A percentile compares a stretch with the other conserved stretches of the same genome.
Conservation (phyloP, 1,140 invertebrate species). For the Drosophila obscura region DNA sequence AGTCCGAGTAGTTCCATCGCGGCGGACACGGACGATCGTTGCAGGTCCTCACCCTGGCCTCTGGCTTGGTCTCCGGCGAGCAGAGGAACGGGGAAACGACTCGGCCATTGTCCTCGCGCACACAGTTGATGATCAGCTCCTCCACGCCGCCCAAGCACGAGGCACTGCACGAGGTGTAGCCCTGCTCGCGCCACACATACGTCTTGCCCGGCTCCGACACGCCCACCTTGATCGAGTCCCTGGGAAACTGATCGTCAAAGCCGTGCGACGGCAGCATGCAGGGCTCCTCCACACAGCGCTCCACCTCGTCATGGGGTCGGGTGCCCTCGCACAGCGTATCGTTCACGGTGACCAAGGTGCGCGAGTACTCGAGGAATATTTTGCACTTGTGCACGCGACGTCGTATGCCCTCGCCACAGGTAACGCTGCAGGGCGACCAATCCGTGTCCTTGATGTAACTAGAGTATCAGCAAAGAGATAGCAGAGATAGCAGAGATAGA, state of each 20-base stretch:
- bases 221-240: constrained; percentile 85
- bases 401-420: constrained; percentile 94
- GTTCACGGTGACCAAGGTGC: constrained; percentile 92
- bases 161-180: constrained; percentile 95
- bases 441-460: constrained; percentile 87
- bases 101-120: constrained; percentile 93
- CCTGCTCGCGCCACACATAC: constrained; percentile 93
- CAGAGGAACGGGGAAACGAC: constrained; percentile 94
- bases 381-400: constrained; percentile 94
- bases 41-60: constrained; percentile 94
- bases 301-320: constrained; percentile 91
- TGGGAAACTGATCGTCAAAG: constrained; percentile 87
- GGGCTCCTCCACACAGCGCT: constrained; percentile 90
- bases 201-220: constrained; percentile 87
- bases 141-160: constrained; percentile 96
- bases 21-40: constrained; percentile 96
- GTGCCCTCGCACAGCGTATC: constrained; percentile 94
- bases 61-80: constrained; percentile 91
- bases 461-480: background rate
- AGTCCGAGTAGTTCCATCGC: constrained; percentile 94
- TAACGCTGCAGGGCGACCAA: constrained; percentile 95
- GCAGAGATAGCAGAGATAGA: background rate
- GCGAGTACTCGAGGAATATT: constrained; percentile 95
- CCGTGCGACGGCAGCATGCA: constrained; percentile 87
- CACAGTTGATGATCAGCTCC: constrained; percentile 96